Evolutionary conservation across 2,888 invertebrate species (phyloP), one percentile per base, ranked within the genome.

Genomic region (Arrhopalites spinosus): DNA sequence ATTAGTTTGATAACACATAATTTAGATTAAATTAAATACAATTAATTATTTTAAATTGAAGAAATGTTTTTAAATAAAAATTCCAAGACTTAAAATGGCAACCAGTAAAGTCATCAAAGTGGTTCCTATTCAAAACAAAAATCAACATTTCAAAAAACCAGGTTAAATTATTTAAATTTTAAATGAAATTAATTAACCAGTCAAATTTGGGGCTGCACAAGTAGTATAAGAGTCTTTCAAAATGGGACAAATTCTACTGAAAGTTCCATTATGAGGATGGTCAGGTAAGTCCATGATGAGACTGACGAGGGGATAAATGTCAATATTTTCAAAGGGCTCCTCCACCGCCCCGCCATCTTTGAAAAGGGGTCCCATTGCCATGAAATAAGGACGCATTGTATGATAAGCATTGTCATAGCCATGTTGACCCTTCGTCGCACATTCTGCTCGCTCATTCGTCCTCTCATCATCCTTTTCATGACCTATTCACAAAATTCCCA

Each of bases 371-470:
- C 92, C 92, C 78, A 88, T 86, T 0, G 91, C 92, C 83, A 92
- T 88, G 84, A 92, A 92, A 82, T 90, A 89, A 3, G 92, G 90
- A 81, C 88, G 89, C 92, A 92, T 92, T 67, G 86, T 85, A 1
- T 7, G 23, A 15, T 25, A 7, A 8, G 87, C 84, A 1, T 87
- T 84, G 83, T 91, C 89, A 83, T 90, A 92, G 0, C 92, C 92
- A 83, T 92, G 91, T 3, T 25, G 25, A 2, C 59, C 8, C n/a
- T 15, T 50, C 15, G 45, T 45, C 7, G 45, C 20, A 88, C 84
- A 45, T 15, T 11, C 7, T 11, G 7, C 7, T 45, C 45, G 15
- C 15, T 11, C 7, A 45, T 45, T 45, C 7, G 15, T 45, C 8
- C 45, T 45, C 45, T 11, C 15, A 45, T 45, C 8, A 45, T 45